Base-by-base conservation (phyloP, 2,888 invertebrate genomes). In the Agonopterix heracliana region DNA sequence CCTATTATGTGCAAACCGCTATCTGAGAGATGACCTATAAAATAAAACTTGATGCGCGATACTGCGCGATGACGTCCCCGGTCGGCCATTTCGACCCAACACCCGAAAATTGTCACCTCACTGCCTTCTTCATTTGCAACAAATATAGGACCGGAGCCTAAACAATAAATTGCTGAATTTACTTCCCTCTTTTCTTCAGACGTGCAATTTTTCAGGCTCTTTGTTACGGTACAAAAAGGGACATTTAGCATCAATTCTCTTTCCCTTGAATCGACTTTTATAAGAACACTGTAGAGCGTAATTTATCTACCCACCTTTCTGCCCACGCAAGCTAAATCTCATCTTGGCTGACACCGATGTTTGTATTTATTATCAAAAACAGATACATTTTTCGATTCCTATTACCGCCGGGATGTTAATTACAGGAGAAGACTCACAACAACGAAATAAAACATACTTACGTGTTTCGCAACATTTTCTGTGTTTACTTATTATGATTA, bases 101-200 rank as follows among this genome's bases (percentile, higher is more conserved):
- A 73, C 69, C 77, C 75, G 76, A 81, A 81, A 82, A 83, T 85
- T 84, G 85, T 85, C 85, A 86, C 85, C 84, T 83, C 77, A 61
- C 72, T 66, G 66, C 69, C 74, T 78, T 81, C 83, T 86, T 86
- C 85, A 86, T 86, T 86, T 85, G 83, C 83, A 81, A 81, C 84
- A 86, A 84, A 85, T 82, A 82, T 81, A 82, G 75, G 76, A 63
- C 76, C 73, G 62, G 68, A 67, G 74, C 68, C 77, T 71, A 64
- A 64, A 75, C 80, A 76, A 83, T 85, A 85, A 85, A 85, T 83
- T 81, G 77, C 74, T 78, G 77, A 84, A 80, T 85, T 84, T 83
- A 84, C 77, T 78, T 72, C 72, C 68, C 69, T 74, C 64, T 71
- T 66, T 78, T 76, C 66, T 78, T 79, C 74, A 79, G 78, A 76